A percentile compares a stretch with the other conserved stretches of the same genome.
Conservation (phyloP, 2,797 vertebrate species). For the Novumbra hubbsi region DNA sequence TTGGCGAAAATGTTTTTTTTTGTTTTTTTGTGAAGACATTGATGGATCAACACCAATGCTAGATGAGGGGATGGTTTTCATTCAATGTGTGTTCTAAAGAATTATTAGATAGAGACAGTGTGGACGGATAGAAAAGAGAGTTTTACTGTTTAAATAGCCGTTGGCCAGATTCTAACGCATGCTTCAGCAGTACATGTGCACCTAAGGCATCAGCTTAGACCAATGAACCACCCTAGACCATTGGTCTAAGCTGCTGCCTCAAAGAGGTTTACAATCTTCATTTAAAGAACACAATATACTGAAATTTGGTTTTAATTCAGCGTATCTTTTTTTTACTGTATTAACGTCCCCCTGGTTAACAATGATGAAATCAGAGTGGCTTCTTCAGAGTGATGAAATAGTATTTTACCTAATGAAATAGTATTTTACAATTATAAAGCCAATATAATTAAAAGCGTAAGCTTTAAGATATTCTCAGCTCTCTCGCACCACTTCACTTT, state of each 20-base stretch:
- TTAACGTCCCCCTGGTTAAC: neutral
- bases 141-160: too few species aligned
- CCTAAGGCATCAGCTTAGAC: too few species aligned
- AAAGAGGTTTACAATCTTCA: neutral
- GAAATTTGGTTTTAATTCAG: neutral
- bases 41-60: neutral
- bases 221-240: too few species aligned
- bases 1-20: neutral
- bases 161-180: too few species aligned
- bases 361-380: neutral
- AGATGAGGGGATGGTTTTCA: neutral
- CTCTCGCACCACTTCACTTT: too few species aligned
- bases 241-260: too few species aligned
- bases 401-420: neutral
- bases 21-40: neutral
- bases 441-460: too few species aligned
- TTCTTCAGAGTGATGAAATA: neutral
- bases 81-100: too few species aligned
- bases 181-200: too few species aligned
- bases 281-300: neutral
- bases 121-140: too few species aligned
- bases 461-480: too few species aligned
- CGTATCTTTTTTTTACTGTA: neutral
- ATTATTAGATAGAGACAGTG: too few species aligned
- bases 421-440: neutral